Conservation (phyloP, 2,113 vertebrate species). For the Cebidichthys violaceus region DNA sequence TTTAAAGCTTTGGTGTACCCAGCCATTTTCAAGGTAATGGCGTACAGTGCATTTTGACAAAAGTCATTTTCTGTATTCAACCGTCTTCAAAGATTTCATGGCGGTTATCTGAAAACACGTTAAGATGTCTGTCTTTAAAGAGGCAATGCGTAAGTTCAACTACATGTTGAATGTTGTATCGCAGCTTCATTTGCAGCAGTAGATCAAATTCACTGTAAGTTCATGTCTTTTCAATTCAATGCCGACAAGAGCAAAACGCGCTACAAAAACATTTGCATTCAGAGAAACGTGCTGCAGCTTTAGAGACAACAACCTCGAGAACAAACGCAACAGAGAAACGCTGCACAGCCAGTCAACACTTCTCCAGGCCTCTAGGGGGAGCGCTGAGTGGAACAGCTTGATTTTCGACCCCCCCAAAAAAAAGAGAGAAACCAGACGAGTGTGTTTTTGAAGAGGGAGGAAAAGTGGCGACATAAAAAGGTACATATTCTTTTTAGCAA, state of each 20-base stretch:
- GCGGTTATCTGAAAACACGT: conserved; percentile 16
- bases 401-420: neutral
- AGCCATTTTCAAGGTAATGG: conserved; percentile 14
- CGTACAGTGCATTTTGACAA: neutral
- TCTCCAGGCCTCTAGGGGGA: neutral
- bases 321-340: neutral
- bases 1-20: conserved; percentile 32
- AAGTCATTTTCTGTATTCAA: conserved; percentile 18
- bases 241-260: neutral
- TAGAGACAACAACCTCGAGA: neutral
- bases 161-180: neutral
- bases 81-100: conserved; percentile 20
- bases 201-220: neutral
- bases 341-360: neutral
- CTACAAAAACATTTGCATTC: neutral
- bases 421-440: neutral
- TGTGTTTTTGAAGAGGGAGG: neutral
- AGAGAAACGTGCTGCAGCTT: neutral
- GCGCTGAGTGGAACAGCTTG: neutral
- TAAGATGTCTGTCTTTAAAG: neutral
- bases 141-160: neutral
- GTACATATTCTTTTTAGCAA: neutral
- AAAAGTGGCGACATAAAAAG: neutral
- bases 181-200: neutral
- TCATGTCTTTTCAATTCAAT: neutral